phyloP scores from a whole-genome alignment of 2,888 invertebrate genomes.

The Eupithecia dodoneata region DNA sequence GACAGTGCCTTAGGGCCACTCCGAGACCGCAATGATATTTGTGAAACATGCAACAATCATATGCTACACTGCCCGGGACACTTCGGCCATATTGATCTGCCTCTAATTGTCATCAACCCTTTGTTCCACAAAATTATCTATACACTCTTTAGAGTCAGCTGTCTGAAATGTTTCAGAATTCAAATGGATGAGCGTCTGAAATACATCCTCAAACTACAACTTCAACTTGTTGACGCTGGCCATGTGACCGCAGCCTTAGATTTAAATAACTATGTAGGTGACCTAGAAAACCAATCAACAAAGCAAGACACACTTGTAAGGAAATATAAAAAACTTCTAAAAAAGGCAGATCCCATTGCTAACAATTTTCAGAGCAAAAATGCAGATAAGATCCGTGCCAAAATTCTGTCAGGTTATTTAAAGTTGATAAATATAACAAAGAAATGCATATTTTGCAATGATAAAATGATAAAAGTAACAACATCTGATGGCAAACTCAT shows the following conservation, averaged over 20 bases:
- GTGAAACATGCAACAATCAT: slow-evolving; percentile 90
- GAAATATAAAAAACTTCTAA: slow-evolving; percentile 68
- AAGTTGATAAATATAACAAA: slow-evolving; percentile 74
- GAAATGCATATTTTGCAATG: slow-evolving; percentile 83
- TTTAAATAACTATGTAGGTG: slow-evolving; percentile 77
- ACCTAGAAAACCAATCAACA: slow-evolving; percentile 65
- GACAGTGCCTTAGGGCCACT: slow-evolving; percentile 91
- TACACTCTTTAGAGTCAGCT: slow-evolving; percentile 87
- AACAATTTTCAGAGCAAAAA: slow-evolving; percentile 77
- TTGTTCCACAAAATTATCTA: slow-evolving; percentile 91
- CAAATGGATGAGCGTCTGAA: slow-evolving; percentile 84
- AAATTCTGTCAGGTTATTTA: slow-evolving; percentile 73
- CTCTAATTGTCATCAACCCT: slow-evolving; percentile 95
- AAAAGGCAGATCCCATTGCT: slow-evolving; percentile 60
- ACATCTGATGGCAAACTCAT: slow-evolving; percentile 86
- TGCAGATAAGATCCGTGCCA: slow-evolving; percentile 75
- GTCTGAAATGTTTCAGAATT: slow-evolving; percentile 88
- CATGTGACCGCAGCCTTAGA: slow-evolving; percentile 89
- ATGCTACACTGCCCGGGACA: slow-evolving; percentile 93
- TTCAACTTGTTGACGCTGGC: slow-evolving; percentile 89
- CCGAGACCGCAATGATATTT: slow-evolving; percentile 87
- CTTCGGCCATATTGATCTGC: slow-evolving; percentile 96
- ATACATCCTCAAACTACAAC: slow-evolving; percentile 86
- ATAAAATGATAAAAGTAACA: slow-evolving; percentile 81
- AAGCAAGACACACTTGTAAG: slow-evolving; percentile 76